Base-by-base conservation (phyloP, 2,797 vertebrate species). In the Pyrocephalus nanus region DNA sequence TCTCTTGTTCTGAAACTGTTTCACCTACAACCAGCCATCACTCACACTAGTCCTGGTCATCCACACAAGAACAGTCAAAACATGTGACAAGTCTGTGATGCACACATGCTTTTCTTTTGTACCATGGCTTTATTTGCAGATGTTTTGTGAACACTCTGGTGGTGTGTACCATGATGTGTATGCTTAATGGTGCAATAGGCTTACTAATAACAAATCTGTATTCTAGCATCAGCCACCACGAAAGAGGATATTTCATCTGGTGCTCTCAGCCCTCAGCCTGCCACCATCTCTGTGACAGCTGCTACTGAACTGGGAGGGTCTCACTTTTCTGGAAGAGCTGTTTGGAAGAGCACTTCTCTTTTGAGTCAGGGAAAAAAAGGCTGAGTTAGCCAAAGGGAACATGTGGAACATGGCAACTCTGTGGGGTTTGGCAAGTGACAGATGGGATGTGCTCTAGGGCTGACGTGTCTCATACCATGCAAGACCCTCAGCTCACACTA, bases 61-160 rank as follows among this genome's bases (percentile, higher is more conserved):
- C 70, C 42, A 23, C 26, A 18, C 11, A 57, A 32, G 6, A 88
- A 48, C 11, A 70, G 40, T 1, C 8, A 22, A 78, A 77, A 60
- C 12, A 21, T 0, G 1, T 25, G 45, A 48, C 34, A 76, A 11
- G 5, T 54, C 30, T 45, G 6, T 11, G 6, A 45, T 32, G 43
- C 72, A 83, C 21, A 12, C 0, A 0, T 13, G 26, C 3, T 78
- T 81, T 47, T 71, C 9, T n/a, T 66, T 70, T 4, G 1, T 4
- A 13, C 15, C 17, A 15, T 20, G 16, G 27, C 23, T 64, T 61
- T 65, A 34, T 79, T 45, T 81, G 45, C 48, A 72, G 36, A 25
- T 19, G 2, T 27, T 88, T 55, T 77, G 9, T 30, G 54, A 73
- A 55, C 38, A 23, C 9, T 6, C 29, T 22, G 17, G 42, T 26